phyloP scores from a whole-genome alignment of 2,113 vertebrate genomes.

The Nyctereutes procyonoides region DNA sequence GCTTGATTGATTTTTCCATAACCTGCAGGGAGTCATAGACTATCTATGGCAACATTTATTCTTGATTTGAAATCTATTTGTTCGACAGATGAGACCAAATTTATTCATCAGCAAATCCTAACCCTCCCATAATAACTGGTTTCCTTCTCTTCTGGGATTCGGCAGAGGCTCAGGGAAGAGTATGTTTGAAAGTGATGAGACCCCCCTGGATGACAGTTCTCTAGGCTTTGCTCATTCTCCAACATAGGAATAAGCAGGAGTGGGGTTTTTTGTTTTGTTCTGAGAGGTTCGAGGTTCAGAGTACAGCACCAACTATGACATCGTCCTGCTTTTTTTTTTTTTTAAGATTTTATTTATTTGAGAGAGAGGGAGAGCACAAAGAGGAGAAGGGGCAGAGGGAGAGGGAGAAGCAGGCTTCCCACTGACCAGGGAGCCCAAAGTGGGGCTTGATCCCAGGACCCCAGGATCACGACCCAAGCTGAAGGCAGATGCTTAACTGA shows the following conservation, averaged over 20 bases:
- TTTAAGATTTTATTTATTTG: no score
- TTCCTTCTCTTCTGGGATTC: not conserved
- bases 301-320: not conserved
- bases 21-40: not conserved
- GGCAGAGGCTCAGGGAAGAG: not conserved
- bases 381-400: no score
- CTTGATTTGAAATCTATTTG: slow-evolving; percentile 62
- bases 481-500: no score
- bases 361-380: no score
- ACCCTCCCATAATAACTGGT: not conserved
- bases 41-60: not conserved
- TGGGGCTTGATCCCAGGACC: no score
- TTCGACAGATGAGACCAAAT: slow-evolving; percentile 5
- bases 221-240: not conserved
- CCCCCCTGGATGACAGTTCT: not conserved
- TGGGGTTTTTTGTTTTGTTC: not conserved
- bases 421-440: no score
- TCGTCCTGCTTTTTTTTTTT: no score
- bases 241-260: not conserved
- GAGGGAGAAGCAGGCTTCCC: no score
- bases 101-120: not conserved
- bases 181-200: not conserved
- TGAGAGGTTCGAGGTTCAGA: not conserved
- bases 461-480: no score
- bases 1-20: slow-evolving; percentile 63